Conservation (phyloP, 2,888 invertebrate species). For the Eretmocerus hayati region DNA sequence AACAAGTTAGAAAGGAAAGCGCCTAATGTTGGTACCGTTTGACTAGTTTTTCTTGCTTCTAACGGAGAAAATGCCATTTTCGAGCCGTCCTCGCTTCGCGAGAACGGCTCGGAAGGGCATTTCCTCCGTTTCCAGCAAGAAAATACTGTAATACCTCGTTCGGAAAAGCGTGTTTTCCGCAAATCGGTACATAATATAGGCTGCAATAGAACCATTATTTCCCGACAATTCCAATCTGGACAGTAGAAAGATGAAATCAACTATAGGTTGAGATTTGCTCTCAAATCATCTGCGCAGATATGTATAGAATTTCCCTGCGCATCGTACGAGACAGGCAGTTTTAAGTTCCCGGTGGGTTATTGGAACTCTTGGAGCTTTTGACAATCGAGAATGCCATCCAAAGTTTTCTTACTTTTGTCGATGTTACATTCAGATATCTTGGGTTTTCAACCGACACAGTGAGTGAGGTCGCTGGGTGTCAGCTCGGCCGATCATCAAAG, state of each 20-base stretch:
- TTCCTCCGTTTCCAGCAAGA: no score
- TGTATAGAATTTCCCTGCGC: neutral
- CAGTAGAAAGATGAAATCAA: neutral
- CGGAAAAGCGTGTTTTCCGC: neutral
- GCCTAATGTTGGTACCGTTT: neutral
- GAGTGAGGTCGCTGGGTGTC: no score
- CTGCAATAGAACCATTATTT: neutral
- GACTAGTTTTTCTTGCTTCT: neutral
- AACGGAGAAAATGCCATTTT: no score
- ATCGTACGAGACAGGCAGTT: neutral
- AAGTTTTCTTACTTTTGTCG: neutral
- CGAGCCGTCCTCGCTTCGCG: no score
- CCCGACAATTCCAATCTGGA: neutral
- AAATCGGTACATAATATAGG: neutral
- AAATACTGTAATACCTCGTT: no score
- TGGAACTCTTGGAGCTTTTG: neutral
- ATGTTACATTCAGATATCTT: neutral
- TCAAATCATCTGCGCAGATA: neutral
- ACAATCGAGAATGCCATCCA: neutral
- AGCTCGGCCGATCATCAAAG: no score
- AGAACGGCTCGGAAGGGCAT: no score
- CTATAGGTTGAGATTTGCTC: neutral
- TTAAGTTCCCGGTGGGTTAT: neutral
- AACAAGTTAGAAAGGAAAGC: neutral
- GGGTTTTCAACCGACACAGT: no score